Base-by-base conservation (phyloP, 92 coral and sea anemone species). In the Pocillopora grandis region DNA sequence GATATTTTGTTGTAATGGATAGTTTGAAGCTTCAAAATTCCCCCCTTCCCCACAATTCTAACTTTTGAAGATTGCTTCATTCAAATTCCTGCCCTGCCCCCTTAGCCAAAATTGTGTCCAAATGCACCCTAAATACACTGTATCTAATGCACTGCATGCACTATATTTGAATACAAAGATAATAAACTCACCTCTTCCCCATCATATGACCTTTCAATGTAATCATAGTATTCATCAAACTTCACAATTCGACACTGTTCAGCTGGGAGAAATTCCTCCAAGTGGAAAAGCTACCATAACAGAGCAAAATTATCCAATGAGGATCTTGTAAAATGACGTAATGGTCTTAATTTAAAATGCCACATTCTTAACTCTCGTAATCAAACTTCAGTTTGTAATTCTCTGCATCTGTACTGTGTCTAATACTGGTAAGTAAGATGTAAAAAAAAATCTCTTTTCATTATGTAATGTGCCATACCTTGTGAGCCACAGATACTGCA, bases 191-290 rank as follows among this genome's bases (percentile, higher is more conserved):
- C 98, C 90, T 96, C 99, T 84, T 94, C 93, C 12, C 91, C 97
- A 71, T 96, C 98, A 81, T 78, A 96, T 15, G 99, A 96, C 75
- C 91, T 89, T 85, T 96, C 99, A 71, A 96, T 87, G 76, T 89
- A 80, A 62, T 96, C 97, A 80, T 96, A 92, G 81, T 92, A 94
- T 33, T 94, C 99, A 75, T 96, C 99, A 74, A 94, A 96, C 75
- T 96, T 96, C 42, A 96, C 98, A 52, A 96, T 89, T 33, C 99
- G 92, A 74, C 99, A 96, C 84, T 87, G 94, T 16, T 92, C 94
- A 6, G 79, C 72, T 5, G 98, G 91, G 72, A 87, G 80, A 57
- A 86, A 27, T 19, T 75, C 63, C 55, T 94, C 99, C 23, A 96
- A 80, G 59, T 77, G 78, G 81, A 96, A 92, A 12, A 94, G 84